phyloP scores from a whole-genome alignment of 2,888 invertebrate species.

The Calameuta filiformis region DNA sequence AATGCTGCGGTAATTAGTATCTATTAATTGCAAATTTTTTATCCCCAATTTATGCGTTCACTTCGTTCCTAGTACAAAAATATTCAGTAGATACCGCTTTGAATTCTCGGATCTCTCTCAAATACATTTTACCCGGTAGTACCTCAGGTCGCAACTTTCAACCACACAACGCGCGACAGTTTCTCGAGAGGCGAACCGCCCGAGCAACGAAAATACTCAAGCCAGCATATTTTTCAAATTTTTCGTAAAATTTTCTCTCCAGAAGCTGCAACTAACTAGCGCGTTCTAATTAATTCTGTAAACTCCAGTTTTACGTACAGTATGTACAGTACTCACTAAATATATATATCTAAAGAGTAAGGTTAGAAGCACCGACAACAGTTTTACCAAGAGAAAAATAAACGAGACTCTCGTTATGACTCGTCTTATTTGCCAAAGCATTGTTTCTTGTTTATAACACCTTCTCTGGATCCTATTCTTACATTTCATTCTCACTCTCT shows the following conservation, averaged over 20 bases:
- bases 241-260: not conserved
- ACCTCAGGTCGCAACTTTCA: not conserved
- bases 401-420: not conserved
- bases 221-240: not conserved
- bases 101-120: not conserved
- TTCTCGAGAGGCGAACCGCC: not conserved
- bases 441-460: not conserved
- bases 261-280: not conserved
- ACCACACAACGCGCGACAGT: not conserved
- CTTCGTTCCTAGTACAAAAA: not conserved
- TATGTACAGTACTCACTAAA: not conserved
- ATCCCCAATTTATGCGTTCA: not conserved
- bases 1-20: slow-evolving; percentile 43
- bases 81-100: not conserved
- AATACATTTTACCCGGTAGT: not conserved
- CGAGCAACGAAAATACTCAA: not conserved
- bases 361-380: not conserved
- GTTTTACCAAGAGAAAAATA: not conserved
- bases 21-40: not conserved
- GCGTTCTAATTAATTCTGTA: not conserved
- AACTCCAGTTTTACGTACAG: not conserved
- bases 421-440: not conserved
- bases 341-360: not conserved
- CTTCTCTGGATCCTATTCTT: not conserved
- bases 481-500: not conserved